Percentiles rank a stretch among this genome's conserved stretches.
Conservation (phyloP, 2,113 vertebrate species). For the Ageneiosus marmoratus region DNA sequence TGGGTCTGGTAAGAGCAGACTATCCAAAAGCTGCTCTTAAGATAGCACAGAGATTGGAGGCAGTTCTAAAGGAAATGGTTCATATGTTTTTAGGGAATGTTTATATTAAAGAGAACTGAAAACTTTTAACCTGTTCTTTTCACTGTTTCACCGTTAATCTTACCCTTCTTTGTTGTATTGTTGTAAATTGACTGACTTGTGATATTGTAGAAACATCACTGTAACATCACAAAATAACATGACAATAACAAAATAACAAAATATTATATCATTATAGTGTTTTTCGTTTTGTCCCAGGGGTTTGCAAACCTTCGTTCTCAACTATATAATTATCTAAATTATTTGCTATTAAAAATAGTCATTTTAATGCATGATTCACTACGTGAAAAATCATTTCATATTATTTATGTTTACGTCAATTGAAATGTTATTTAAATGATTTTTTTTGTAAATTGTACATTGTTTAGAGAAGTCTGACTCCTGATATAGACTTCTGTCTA, state of each 20-base stretch:
- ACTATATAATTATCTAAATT: not conserved
- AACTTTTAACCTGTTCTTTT: not conserved
- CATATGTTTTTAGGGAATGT: constrained; percentile 5
- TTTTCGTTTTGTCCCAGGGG: not conserved
- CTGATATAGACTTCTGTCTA: not conserved
- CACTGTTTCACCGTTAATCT: no score
- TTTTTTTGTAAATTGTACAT: not conserved
- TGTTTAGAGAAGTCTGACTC: no score
- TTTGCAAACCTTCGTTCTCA: not conserved
- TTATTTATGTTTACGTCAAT: not conserved
- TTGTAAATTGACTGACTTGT: not conserved
- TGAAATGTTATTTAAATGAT: not conserved
- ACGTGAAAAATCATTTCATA: not conserved
- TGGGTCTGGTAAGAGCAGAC: no score
- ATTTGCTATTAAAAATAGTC: no score
- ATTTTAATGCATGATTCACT: not conserved
- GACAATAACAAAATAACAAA: no score
- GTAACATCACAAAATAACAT: not conserved
- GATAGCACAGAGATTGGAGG: not conserved
- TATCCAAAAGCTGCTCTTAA: not conserved
- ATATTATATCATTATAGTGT: no score
- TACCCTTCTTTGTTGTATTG: not conserved
- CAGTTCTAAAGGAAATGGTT: constrained; percentile 6
- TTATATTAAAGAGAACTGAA: not conserved
- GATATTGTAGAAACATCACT: not conserved